These are phyloP conservation scores for Lampris incognitus DNA, from an alignment of 2,113 vertebrate species.

Conservation along the genomic window DNA sequence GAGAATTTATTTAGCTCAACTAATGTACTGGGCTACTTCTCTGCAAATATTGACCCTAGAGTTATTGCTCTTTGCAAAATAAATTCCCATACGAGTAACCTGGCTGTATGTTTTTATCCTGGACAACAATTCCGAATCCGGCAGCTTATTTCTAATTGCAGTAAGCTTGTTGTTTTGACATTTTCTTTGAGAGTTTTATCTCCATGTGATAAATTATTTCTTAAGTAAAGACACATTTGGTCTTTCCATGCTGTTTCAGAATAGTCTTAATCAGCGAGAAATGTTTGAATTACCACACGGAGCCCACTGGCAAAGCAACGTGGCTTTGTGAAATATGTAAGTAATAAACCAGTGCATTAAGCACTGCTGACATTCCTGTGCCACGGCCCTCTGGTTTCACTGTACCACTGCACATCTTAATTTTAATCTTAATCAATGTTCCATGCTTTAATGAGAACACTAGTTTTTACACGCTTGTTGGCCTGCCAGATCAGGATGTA, in stretches of 20 bases:
- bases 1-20: too few species aligned
- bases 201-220: too few species aligned
- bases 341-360: constrained; percentile 41
- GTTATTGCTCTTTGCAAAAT: too few species aligned
- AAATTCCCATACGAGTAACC: too few species aligned
- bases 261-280: background rate
- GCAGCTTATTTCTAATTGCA: too few species aligned
- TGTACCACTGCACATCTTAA: constrained; percentile 59
- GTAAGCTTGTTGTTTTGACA: too few species aligned
- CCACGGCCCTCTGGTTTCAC: constrained; percentile 51
- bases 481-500: constrained; percentile 66
- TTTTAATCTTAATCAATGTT: constrained; percentile 80
- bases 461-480: constrained; percentile 74
- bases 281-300: background rate
- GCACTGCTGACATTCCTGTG: constrained; percentile 51
- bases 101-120: too few species aligned
- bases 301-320: constrained; percentile 18
- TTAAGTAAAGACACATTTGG: background rate
- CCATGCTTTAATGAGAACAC: constrained; percentile 74
- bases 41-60: too few species aligned
- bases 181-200: too few species aligned
- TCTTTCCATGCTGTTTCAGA: background rate
- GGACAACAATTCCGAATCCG: too few species aligned
- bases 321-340: constrained; percentile 23
- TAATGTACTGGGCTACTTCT: too few species aligned